Conservation (phyloP, 2,113 vertebrate genomes). For the Haemorhous mexicanus region DNA sequence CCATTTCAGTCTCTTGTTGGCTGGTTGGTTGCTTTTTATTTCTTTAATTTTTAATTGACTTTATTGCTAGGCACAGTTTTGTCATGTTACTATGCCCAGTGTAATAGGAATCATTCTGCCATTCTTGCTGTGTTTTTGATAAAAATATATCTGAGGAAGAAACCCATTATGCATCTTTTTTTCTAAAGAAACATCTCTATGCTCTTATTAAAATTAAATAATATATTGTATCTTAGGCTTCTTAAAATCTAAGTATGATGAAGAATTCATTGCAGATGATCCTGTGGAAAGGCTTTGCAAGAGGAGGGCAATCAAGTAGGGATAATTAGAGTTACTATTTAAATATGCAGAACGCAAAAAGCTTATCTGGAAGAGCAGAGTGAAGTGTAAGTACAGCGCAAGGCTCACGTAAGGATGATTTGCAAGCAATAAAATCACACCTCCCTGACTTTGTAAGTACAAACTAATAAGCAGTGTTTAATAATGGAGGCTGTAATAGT, state of each 20-base stretch:
- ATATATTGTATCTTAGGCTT: neutral
- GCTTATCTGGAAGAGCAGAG: constrained; percentile 39
- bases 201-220: constrained; percentile 41
- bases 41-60: neutral
- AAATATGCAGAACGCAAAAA: constrained; percentile 59
- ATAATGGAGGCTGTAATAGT: neutral
- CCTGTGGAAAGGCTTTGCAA: constrained; percentile 44
- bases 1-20: neutral
- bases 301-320: constrained; percentile 45
- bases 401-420: constrained; percentile 35
- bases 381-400: neutral
- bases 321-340: constrained; percentile 59
- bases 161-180: neutral
- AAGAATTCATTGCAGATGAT: constrained; percentile 42
- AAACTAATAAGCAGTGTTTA: constrained; percentile 31
- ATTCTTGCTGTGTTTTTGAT: neutral
- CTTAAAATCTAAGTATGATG: constrained; percentile 21
- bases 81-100: neutral
- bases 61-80: neutral
- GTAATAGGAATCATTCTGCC: neutral
- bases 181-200: neutral
- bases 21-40: neutral
- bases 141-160: neutral
- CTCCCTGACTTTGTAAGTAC: constrained; percentile 33
- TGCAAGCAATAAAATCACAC: constrained; percentile 28